Base-by-base conservation (phyloP, 2,888 invertebrate species). In the Auanema sp. region DNA sequence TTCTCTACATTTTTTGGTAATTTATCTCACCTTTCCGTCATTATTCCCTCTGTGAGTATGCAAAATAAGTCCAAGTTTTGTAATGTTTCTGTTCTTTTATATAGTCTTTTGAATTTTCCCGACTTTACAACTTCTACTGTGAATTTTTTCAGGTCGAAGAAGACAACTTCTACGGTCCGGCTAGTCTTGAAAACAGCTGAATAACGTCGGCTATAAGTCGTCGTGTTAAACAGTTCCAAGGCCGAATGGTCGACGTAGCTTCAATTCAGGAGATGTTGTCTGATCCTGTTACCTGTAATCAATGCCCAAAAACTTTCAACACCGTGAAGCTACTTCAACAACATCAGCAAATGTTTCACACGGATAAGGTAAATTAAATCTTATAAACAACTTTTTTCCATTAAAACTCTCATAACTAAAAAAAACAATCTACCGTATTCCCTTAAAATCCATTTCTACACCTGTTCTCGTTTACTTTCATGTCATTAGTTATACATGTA, bases 311-410 rank as follows among this genome's bases (percentile, higher is more conserved):
- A 57, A 64, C 69, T 8, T 81, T 82, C 67, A 52, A 75, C 40
- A 71, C 71, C 40, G 72, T 75, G 49, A 76, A 76, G 55, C 63
- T 76, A 18, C 63, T 82, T 14, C 75, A 75, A 60, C 78, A 79
- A 42, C 82, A 82, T 70, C 73, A 76, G 57, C 76, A 79, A 53
- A 70, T 77, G 72, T 78, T 79, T 63, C 82, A 81, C 66, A 71
- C 79, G 11, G 83, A 83, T 54, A 83, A 83, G 71, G 74, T 76
- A 47, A 51, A 69, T 59, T 16, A 14, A 11, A 40, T 58, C 42
- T 49, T 33, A 33, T 33, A 33, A 33, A 33, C 33, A 33, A 33
- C 33, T 33, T 33, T 33, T 33, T 33, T n/a, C n/a, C 33, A 33
- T 33, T 33, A 33, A 33, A 33, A 33, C 33, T 33, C 33, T 33